phyloP scores from a whole-genome alignment of 2,113 vertebrate genomes.

The Globicephala melas region DNA sequence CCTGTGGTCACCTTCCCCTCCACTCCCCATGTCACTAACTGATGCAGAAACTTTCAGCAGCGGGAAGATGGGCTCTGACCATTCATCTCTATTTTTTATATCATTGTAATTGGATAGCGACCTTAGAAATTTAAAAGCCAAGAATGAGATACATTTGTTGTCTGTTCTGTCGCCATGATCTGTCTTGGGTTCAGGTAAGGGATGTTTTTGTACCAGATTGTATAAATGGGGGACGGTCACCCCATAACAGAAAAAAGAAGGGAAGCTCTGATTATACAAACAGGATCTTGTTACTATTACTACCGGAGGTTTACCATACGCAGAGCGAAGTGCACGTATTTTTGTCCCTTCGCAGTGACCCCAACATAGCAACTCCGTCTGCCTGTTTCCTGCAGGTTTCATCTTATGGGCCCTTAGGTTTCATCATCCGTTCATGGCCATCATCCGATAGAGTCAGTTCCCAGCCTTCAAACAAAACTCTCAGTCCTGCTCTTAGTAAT shows the following conservation, averaged over 20 bases:
- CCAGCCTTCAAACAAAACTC: background rate
- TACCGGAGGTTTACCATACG: background rate
- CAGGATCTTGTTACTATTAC: background rate
- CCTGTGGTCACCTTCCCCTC: background rate
- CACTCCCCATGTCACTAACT: background rate
- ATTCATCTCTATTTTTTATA: background rate
- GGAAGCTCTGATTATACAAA: background rate
- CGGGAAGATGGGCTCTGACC: background rate
- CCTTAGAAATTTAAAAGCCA: background rate
- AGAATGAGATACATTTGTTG: background rate
- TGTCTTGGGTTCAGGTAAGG: background rate
- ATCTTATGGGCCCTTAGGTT: background rate
- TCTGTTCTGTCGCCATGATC: background rate
- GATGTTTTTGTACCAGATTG: background rate
- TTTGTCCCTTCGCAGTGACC: background rate
- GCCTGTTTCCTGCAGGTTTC: background rate
- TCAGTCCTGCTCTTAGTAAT: background rate
- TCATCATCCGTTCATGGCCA: background rate
- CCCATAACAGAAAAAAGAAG: background rate
- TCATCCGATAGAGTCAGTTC: background rate
- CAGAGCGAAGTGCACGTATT: too few species aligned
- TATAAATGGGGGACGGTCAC: background rate
- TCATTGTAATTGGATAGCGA: background rate
- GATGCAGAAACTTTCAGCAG: background rate
- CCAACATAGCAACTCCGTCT: rapidly evolving